Conservation (phyloP, 1,140 invertebrate genomes). For the Acromyrmex charruanus region DNA sequence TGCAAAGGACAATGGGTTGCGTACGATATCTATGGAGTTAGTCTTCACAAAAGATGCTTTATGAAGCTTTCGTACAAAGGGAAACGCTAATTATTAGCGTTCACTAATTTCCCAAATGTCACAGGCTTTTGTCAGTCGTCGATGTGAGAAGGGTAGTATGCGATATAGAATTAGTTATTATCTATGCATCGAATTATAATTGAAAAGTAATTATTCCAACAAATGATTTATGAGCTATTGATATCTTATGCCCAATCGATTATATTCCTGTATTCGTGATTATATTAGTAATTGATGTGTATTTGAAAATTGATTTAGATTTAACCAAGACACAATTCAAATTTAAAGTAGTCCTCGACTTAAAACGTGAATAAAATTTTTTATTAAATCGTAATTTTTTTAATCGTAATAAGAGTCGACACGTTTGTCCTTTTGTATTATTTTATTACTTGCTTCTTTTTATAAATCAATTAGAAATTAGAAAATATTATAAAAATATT, state of each 20-base stretch:
- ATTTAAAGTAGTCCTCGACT: neutral
- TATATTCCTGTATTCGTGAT: neutral
- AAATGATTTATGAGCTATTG: neutral
- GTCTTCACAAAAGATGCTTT: slow-evolving; percentile 66
- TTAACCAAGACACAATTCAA: neutral
- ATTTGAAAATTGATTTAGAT: slow-evolving; percentile 8
- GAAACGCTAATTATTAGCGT: slow-evolving; percentile 75
- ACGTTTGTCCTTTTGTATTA: neutral
- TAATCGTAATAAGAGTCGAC: neutral
- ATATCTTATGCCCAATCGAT: slow-evolving; percentile 13
- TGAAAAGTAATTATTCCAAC: slow-evolving; percentile 17
- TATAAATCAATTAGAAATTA: neutral
- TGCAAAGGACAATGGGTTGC: slow-evolving; percentile 61
- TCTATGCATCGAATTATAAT: slow-evolving; percentile 3
- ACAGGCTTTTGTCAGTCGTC: slow-evolving; percentile 46
- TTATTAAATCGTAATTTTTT: neutral
- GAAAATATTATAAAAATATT: slow-evolving; percentile 9
- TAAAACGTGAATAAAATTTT: neutral
- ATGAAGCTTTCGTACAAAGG: slow-evolving; percentile 65
- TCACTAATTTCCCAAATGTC: slow-evolving; percentile 69
- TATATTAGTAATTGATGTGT: neutral
- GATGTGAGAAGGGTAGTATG: neutral
- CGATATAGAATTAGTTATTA: slow-evolving; percentile 1
- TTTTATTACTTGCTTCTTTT: neutral
- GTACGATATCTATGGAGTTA: slow-evolving; percentile 55